Base-by-base conservation (phyloP, 1,140 invertebrate species). In the Thereuonema tuberculata region DNA sequence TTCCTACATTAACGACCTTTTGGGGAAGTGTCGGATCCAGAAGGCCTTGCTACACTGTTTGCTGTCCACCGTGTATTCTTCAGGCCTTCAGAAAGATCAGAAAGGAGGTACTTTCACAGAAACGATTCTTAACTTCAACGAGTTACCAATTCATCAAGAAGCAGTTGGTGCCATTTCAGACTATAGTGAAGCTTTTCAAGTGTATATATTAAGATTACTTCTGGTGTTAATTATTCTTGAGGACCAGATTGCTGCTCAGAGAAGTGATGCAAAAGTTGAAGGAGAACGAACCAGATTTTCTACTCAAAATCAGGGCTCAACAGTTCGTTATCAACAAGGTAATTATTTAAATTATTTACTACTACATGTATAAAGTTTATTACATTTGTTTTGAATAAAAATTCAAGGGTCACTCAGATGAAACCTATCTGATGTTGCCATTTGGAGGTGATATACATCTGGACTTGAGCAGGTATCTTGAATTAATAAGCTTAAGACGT, bases 21-120 rank as follows among this genome's bases (percentile, higher is more conserved):
- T 94, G 62, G 78, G 80, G 0, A 82, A 87, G 61, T 89, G 87
- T 68, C 92, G 92, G 74, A 79, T 93, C 25, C 90, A 93, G 73
- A 91, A 92, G 71, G 84, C 88, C n/a, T 76, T 89, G 26, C 76
- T 94, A 31, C 87, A 91, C 70, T 89, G 87, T 71, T 74, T 92
- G 25, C 77, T 90, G 15, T 84, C 87, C 5, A 86, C 83, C 25
- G 87, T 92, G 1, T 76, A 83, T 64, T 5, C 43, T 56, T 27
- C 59, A 56, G 37, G 55, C 27, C 37, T 27, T 27, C 59, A 60
- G 12, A 58, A 64, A 58, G 62, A 58, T 37, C 64, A 62, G 48
- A 74, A 74, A 50, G 5, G 5, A 5, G 21, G 23, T 17, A 12
- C 48, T 5, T 84, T 92, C 66, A 87, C 88, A 1, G 87, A 92